Conservation (phyloP, 2,113 vertebrate genomes). For the Leptocoma aspasia region DNA sequence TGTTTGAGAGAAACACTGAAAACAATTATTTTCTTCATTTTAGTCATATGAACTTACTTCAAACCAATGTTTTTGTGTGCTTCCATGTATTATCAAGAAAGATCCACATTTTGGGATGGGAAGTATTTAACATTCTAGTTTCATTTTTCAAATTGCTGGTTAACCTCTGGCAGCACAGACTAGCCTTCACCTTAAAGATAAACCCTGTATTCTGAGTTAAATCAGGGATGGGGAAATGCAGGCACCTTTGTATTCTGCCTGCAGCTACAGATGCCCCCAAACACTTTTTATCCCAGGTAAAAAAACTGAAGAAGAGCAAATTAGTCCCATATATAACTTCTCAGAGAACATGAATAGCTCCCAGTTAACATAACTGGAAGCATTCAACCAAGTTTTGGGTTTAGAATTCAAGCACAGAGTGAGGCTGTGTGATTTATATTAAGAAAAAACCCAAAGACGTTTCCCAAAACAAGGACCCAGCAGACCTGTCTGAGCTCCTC, state of each 20-base stretch:
- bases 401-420: not conserved
- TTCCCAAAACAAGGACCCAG: not conserved
- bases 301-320: not conserved
- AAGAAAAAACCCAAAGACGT: fast-evolving
- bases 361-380: not conserved
- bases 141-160: not conserved
- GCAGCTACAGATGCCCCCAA: not conserved
- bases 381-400: not conserved
- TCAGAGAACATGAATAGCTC: not conserved
- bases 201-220: not conserved
- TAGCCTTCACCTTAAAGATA: not conserved
- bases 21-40: not conserved
- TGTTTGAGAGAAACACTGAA: not conserved
- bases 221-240: not conserved
- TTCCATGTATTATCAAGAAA: not conserved
- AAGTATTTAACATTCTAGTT: not conserved
- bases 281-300: not conserved
- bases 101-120: not conserved
- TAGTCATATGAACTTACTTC: not conserved
- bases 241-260: not conserved
- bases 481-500: not conserved
- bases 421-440: not conserved
- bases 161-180: not conserved
- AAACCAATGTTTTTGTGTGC: not conserved
- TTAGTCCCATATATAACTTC: not conserved